phyloP scores from a whole-genome alignment of 2,888 invertebrate genomes.

The Zaprionus bogoriensis region DNA sequence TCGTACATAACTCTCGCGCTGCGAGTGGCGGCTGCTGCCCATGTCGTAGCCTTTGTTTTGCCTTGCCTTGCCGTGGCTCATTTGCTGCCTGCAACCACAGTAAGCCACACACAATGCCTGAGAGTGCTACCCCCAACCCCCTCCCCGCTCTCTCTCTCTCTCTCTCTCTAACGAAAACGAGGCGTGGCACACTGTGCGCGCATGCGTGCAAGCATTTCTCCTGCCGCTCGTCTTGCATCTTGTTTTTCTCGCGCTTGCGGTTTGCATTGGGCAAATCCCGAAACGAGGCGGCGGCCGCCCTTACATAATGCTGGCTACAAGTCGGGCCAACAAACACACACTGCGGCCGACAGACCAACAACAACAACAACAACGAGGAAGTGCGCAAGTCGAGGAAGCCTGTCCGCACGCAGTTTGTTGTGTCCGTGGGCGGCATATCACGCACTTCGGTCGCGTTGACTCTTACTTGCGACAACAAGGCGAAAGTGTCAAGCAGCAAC shows the following conservation, averaged over 20 bases:
- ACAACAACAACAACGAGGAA: conserved; percentile 15
- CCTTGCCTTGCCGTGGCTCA: conserved; percentile 36
- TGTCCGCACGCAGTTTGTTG: conserved; percentile 11
- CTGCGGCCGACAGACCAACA: conserved; percentile 11
- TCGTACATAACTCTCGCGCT: conserved; percentile 3
- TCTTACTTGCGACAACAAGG: conserved; percentile 11
- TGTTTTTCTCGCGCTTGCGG: conserved; percentile 19
- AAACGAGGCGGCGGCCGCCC: conserved; percentile 46
- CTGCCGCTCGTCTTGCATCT: conserved; percentile 1
- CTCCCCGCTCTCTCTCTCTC: not conserved
- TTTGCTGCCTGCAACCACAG: conserved; percentile 47
- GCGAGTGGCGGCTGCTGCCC: conserved; percentile 11
- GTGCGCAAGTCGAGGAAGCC: conserved; percentile 23
- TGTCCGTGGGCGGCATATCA: conserved; percentile 20
- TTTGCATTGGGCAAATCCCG: conserved; percentile 41
- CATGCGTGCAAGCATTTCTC: conserved; percentile 55
- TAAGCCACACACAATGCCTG: conserved; percentile 39
- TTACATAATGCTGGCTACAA: conserved; percentile 35
- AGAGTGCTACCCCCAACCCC: conserved; percentile 13
- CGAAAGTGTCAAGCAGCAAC: conserved; percentile 1
- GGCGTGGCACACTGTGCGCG: conserved; percentile 65
- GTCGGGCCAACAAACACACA: conserved; percentile 1
- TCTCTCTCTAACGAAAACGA: not conserved
- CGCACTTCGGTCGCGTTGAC: conserved; percentile 20
- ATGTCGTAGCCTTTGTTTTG: conserved; percentile 33